Evolutionary conservation across 2,888 invertebrate genomes (phyloP), one percentile per base, ranked within the genome.

Genomic region (Eupithecia vulgata): DNA sequence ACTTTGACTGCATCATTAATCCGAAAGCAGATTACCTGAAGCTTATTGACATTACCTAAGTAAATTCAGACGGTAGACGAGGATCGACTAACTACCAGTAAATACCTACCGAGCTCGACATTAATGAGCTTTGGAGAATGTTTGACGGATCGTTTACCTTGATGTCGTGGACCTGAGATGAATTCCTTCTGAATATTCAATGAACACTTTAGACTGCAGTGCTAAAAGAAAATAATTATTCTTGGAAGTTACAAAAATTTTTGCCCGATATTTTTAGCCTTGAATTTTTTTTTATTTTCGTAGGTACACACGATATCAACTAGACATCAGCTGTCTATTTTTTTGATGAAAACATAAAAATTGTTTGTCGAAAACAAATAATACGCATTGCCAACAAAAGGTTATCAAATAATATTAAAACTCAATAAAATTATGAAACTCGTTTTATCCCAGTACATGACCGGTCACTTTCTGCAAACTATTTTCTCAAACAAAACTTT

Each of bases 31-130:
- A 71, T 74, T 72, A 77, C 75, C 75, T 77, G 70, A 61, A 72
- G 74, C 74, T 77, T 77, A 77, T 77, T 77, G 73, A 75, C 77
- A 74, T 77, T 75, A 72, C 66, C 75, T 75, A 77, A 70, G 68
- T 72, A 75, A 74, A 77, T 75, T 71, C 69, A 72, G 66, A 72
- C 66, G 21, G 66, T 73, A 74, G 77, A 72, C 76, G 73, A 40
- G 68, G 72, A 74, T 76, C 74, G 71, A 72, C 72, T 72, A 74
- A 77, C 76, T 76, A 62, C 30, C 37, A 61, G 72, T 69, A 77
- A 72, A 77, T 77, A 77, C 67, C 77, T 74, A 74, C 72, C 68
- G 45, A 71, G 70, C 70, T 70, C 64, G 48, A 65, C 65, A 64
- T 69, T 70, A 66, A 71, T 74, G 67, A 69, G 69, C 69, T 71